Conservation (phyloP, 2,888 invertebrate species). For the Merodon equestris region DNA sequence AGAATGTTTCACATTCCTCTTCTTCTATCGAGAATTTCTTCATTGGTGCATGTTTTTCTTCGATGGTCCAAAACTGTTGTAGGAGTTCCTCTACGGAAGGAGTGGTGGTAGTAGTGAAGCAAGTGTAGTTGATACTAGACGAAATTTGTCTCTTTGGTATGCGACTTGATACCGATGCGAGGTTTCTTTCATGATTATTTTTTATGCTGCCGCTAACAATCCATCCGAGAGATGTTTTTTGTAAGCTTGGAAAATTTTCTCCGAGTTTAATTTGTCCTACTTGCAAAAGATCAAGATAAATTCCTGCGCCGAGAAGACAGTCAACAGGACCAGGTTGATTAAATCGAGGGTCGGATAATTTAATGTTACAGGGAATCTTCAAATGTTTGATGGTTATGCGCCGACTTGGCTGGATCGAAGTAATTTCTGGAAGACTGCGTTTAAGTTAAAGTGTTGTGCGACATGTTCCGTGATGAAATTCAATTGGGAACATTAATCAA, state of each 20-base stretch:
- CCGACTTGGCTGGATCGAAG: slow-evolving; percentile 25
- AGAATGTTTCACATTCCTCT: slow-evolving; percentile 8
- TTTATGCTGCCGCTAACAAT: slow-evolving; percentile 47
- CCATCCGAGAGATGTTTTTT: slow-evolving; percentile 66
- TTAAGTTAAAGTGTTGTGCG: slow-evolving; percentile 2
- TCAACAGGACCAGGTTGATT: slow-evolving; percentile 37
- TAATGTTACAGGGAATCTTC: slow-evolving; percentile 50
- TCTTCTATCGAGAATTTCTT: slow-evolving; percentile 6
- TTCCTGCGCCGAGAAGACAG: slow-evolving; percentile 44
- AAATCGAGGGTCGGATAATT: slow-evolving; percentile 52
- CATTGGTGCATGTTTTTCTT: not conserved
- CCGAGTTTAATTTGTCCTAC: slow-evolving; percentile 52
- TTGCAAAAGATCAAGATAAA: slow-evolving; percentile 51
- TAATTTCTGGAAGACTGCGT: slow-evolving; percentile 22
- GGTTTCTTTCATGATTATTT: not conserved
- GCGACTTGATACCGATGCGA: slow-evolving; percentile 6
- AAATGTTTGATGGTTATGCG: slow-evolving; percentile 35
- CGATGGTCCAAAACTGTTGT: slow-evolving; percentile 4
- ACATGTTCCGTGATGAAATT: slow-evolving; percentile 4
- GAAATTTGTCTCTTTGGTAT: slow-evolving; percentile 8
- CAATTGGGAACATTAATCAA: slow-evolving; percentile 38
- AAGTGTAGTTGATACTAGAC: not conserved
- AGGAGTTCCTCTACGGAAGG: not conserved
- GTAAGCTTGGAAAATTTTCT: slow-evolving; percentile 48
- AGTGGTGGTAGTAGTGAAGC: not conserved